Conservation (phyloP, 2,113 vertebrate species). For the Symphodus melops region DNA sequence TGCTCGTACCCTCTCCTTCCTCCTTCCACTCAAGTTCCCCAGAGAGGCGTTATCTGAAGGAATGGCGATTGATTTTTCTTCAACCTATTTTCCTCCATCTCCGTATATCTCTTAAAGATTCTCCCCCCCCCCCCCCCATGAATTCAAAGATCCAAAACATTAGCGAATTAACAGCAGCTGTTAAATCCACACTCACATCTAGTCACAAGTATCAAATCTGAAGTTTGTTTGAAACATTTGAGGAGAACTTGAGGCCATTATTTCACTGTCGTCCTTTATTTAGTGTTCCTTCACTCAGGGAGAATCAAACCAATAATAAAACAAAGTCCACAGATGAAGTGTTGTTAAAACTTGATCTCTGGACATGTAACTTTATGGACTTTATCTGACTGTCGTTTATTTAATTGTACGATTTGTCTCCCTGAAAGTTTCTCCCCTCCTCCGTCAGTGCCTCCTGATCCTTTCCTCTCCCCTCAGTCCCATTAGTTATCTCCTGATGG, state of each 20-base stretch:
- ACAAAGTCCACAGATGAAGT: conserved; percentile 25
- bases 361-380: conserved; percentile 20
- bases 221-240: too few species aligned
- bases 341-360: conserved; percentile 46
- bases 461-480: conserved; percentile 49
- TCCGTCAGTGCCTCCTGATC: conserved; percentile 27
- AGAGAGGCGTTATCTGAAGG: conserved; percentile 42
- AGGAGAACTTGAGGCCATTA: too few species aligned
- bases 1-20: conserved; percentile 5
- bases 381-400: conserved; percentile 32
- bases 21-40: conserved; percentile 17
- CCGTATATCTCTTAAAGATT: conserved; percentile 8
- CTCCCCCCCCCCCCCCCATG: neutral
- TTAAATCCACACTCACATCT: neutral
- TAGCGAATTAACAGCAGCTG: neutral
- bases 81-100: conserved; percentile 21
- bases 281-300: too few species aligned
- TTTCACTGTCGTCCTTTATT: too few species aligned
- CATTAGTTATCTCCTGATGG: conserved; percentile 63
- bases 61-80: conserved; percentile 55
- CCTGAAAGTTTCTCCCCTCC: conserved; percentile 12
- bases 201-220: too few species aligned
- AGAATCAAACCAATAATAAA: too few species aligned
- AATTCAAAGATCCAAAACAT: neutral
- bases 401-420: conserved; percentile 40